These are phyloP conservation scores for Dendrolimus houi DNA, from an alignment of 2,888 invertebrate genomes.

Conservation along the genomic window DNA sequence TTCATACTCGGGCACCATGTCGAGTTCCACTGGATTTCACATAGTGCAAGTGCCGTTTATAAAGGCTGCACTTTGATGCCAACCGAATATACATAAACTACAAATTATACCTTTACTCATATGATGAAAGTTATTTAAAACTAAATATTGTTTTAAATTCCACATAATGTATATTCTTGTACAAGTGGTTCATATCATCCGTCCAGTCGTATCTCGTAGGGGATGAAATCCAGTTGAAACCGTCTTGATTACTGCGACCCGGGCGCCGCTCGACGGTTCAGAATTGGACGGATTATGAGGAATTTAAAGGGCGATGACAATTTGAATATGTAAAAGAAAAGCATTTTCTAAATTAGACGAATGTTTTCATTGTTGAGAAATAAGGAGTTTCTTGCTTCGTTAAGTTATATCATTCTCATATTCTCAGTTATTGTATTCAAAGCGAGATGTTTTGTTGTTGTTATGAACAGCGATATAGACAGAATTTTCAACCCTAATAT, in stretches of 20 bases:
- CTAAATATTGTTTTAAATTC: conserved; percentile 8
- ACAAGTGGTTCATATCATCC: conserved; percentile 37
- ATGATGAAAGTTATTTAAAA: neutral
- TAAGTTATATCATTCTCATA: neutral
- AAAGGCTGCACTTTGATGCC: conserved; percentile 16
- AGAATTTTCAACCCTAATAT: neutral
- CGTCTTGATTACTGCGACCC: conserved; percentile 68
- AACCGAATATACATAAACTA: too few relatives aligned
- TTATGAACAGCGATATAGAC: neutral
- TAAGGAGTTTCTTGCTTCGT: conserved; percentile 8
- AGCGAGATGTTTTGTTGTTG: conserved; percentile 3
- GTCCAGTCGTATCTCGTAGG: conserved; percentile 45
- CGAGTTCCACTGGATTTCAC: conserved; percentile 51
- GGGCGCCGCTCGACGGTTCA: conserved; percentile 56
- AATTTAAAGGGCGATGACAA: conserved; percentile 72
- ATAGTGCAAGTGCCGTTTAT: conserved; percentile 40
- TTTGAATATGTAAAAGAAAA: conserved; percentile 69
- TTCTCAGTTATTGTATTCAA: neutral
- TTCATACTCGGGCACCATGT: conserved; percentile 44
- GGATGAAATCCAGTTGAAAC: conserved; percentile 67
- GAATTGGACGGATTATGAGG: conserved; percentile 75
- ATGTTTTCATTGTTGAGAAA: conserved; percentile 30
- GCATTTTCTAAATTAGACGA: conserved; percentile 52
- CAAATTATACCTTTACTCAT: neutral
- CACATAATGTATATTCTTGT: conserved; percentile 13